A percentile compares a stretch with the other conserved stretches of the same genome.
Evolutionary conservation across 2,797 vertebrate species (phyloP).

Genomic region (Gambelia wislizenii): DNA sequence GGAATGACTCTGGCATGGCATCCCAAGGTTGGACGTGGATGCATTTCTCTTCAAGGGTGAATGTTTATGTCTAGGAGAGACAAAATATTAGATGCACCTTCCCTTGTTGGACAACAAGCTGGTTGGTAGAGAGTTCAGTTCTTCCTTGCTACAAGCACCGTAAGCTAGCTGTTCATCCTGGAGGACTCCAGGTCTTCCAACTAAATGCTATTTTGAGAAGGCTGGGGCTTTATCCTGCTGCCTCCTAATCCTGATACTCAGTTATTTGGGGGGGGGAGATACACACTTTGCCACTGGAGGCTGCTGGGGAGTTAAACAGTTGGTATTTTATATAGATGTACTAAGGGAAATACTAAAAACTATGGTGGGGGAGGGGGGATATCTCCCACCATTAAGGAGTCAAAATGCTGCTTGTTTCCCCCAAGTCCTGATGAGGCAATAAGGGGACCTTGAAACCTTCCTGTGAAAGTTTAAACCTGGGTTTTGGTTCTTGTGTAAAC

Average conservation of each 20-base stretch:
- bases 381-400: neutral
- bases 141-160: neutral
- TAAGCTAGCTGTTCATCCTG: neutral
- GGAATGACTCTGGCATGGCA: neutral
- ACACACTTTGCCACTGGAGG: neutral
- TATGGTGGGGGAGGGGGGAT: no score
- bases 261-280: neutral
- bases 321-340: no score
- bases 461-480: neutral
- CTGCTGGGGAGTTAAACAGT: neutral
- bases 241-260: neutral
- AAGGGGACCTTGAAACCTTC: neutral
- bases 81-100: neutral
- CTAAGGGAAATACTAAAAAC: neutral
- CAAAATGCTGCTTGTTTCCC: neutral
- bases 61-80: no score
- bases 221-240: no score
- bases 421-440: neutral
- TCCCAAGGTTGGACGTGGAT: neutral
- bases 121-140: neutral
- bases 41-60: neutral
- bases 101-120: neutral
- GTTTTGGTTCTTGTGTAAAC: slow-evolving; percentile 15
- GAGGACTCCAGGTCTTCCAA: no score
- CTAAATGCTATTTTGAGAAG: neutral